A percentile compares a stretch with the other conserved stretches of the same genome.
Conservation (phyloP, 2,113 vertebrate genomes). For the Gavialis gangeticus region DNA sequence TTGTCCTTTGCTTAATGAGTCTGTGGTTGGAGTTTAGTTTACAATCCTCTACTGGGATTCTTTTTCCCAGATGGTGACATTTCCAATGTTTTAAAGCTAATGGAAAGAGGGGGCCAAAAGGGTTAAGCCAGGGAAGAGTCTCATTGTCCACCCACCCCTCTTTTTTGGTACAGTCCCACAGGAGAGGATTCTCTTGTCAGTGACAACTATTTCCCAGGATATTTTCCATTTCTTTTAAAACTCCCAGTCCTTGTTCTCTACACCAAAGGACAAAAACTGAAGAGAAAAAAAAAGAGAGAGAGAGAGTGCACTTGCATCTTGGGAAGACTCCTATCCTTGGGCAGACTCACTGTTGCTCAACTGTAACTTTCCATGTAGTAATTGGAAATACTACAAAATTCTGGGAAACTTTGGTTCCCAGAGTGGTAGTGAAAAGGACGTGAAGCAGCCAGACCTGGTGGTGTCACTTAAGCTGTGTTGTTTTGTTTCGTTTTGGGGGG, state of each 20-base stretch:
- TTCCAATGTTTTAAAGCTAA: neutral
- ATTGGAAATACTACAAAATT: neutral
- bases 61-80: neutral
- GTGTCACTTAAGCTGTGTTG: neutral
- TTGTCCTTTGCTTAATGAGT: neutral
- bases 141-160: neutral
- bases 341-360: neutral
- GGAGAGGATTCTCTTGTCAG: neutral
- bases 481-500: neutral
- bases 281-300: neutral
- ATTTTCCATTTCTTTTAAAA: slow-evolving; percentile 36
- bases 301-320: neutral
- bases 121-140: neutral
- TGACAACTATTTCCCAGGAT: slow-evolving; percentile 22
- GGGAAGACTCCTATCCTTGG: slow-evolving; percentile 1
- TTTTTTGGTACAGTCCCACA: neutral
- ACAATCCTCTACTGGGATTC: neutral
- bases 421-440: neutral
- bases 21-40: neutral
- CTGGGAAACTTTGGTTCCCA: neutral
- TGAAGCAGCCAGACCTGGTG: neutral
- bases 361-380: neutral
- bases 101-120: neutral
- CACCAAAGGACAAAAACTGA: neutral
- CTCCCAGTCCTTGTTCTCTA: neutral